Conservation (phyloP, 2,797 vertebrate genomes). For the Coccyzus lansbergi region DNA sequence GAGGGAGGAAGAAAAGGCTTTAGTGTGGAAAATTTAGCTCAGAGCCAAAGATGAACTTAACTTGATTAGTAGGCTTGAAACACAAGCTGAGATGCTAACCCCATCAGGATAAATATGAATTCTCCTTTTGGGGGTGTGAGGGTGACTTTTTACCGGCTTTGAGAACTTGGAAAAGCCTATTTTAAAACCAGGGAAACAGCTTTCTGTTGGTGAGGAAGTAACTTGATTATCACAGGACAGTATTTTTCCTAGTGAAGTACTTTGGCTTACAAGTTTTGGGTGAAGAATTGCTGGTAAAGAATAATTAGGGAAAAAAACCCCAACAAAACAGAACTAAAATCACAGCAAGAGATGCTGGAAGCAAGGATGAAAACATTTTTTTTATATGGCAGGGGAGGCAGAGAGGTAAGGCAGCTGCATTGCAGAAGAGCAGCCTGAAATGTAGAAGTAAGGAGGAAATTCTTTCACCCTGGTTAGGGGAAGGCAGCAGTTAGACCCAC, state of each 20-base stretch:
- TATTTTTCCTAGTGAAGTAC: not conserved
- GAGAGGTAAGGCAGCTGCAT: not conserved
- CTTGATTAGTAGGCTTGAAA: slow-evolving; percentile 28
- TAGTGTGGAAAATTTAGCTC: slow-evolving; percentile 3
- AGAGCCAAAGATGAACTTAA: not conserved
- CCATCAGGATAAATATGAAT: not conserved
- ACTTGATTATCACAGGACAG: not conserved
- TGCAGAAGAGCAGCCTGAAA: not conserved
- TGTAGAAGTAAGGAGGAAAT: not conserved
- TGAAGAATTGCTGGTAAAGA: not conserved
- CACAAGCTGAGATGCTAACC: slow-evolving; percentile 1
- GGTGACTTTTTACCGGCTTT: not conserved
- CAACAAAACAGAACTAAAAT: not conserved
- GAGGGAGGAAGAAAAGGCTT: not conserved
- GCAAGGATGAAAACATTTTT: not conserved
- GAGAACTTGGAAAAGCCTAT: slow-evolving; percentile 24
- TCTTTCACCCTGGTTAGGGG: not conserved
- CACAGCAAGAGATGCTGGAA: not conserved
- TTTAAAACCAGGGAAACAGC: not conserved
- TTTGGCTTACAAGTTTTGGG: not conserved
- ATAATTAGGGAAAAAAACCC: not conserved
- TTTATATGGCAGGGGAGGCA: not conserved
- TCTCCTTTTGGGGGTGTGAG: not conserved
- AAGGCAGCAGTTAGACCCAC: not conserved
- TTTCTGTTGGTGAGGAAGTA: not conserved